Evolutionary conservation across 2,888 invertebrate species (phyloP), one percentile per base, ranked within the genome.

Genomic region (Tachina lurida): DNA sequence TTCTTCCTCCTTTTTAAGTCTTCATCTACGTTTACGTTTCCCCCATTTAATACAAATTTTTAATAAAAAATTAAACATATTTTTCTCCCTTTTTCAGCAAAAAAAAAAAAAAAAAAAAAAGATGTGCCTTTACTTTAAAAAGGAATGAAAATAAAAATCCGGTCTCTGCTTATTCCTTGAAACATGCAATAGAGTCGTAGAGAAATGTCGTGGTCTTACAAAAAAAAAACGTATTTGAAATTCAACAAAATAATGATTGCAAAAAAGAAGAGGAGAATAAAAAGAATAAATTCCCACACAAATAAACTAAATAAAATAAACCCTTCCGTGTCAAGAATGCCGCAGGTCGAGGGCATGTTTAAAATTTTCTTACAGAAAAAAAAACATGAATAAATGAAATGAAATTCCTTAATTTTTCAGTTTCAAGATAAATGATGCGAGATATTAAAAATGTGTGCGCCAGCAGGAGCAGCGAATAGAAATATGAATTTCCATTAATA

Each of bases 141-240:
- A 58, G 5, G n/a, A 60, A 49, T 49, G 31, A 19, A 60, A 74
- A 58, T 7, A 31, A 8, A 49, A 60, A 45, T 22, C 31, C 39
- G 52, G 22, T 75, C 63, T 54, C 10, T 52, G 56, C 31, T 71
- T 52, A 65, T 71, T 39, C 47, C 31, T 47, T 43, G 15, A 75
- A 63, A 43, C 60, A 56, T 70, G 68, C 68, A 80, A 80, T 39
- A 58, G 65, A 65, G 15, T 67, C 9, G 19, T 52, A 45, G 15
- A 54, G 39, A 60, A 17, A 45, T 45, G 31, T 52, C 17, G 58
- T 67, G 65, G 58, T 10, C 17, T 71, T 39, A 7, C 31, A 31
- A 31, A 60, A 39, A 22, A 17, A 45, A 73, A 71, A 19, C 39
- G 3, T 19, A 71, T 47, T 79, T 79, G 9, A 63, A 63, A 52